Evolutionary conservation across 2,888 invertebrate genomes (phyloP).

Genomic region (Venusia cambrica): DNA sequence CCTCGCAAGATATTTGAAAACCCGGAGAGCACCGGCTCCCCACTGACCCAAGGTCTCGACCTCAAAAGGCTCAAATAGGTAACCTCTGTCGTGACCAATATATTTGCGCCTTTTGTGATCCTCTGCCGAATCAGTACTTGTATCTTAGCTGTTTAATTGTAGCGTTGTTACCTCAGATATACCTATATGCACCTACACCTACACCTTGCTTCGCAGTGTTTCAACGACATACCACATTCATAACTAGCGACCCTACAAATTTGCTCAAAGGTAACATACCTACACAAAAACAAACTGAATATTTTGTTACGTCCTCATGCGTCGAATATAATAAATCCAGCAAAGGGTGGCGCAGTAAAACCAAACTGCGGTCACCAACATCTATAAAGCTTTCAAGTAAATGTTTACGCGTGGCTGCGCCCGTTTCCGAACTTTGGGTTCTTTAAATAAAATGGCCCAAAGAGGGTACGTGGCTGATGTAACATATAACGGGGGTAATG

Average conservation of each 20-base stretch:
- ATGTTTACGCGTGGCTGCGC: constrained; percentile 67
- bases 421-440: constrained; percentile 54
- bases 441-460: constrained; percentile 64
- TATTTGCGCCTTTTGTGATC: too few species aligned
- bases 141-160: too few species aligned
- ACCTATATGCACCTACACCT: too few species aligned
- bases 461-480: constrained; percentile 42
- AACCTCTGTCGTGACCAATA: too few species aligned
- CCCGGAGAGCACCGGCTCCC: too few species aligned
- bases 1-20: too few species aligned
- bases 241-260: constrained; percentile 3
- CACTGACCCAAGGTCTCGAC: too few species aligned
- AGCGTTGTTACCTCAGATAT: too few species aligned
- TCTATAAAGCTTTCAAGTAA: constrained; percentile 73
- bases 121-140: too few species aligned
- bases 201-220: too few species aligned
- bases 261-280: constrained; percentile 7
- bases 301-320: too few species aligned
- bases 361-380: constrained; percentile 65
- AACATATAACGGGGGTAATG: constrained; percentile 36
- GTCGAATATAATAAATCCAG: constrained; percentile 37
- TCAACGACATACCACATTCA: constrained; percentile 1
- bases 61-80: too few species aligned
- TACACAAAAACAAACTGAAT: constrained; percentile 33
- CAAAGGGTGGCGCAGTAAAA: constrained; percentile 46